These are phyloP conservation scores for Hypomecis atomaria DNA, from an alignment of 2,888 invertebrate species.

Conservation along the genomic window DNA sequence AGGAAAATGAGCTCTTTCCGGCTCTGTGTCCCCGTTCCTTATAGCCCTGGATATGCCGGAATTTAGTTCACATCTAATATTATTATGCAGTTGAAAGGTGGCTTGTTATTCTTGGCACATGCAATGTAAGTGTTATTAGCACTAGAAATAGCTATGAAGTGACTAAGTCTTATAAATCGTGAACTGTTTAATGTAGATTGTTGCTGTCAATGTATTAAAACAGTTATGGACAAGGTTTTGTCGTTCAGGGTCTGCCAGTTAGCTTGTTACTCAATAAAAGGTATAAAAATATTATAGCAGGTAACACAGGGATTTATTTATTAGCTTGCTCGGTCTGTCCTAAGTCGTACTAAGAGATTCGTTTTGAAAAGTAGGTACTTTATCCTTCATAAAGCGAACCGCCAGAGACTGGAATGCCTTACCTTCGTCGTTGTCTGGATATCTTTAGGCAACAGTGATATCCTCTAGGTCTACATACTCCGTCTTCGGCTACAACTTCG, in stretches of 20 bases:
- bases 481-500: too few species aligned
- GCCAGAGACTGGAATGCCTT: too few species aligned
- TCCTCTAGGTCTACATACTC: too few species aligned
- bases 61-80: constrained; percentile 17
- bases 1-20: too few species aligned
- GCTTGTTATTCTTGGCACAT: constrained; percentile 24
- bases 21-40: too few species aligned
- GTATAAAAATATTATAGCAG: too few species aligned
- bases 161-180: constrained; percentile 17
- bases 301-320: background rate
- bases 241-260: constrained; percentile 16
- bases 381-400: too few species aligned
- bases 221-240: constrained; percentile 10
- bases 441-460: too few species aligned
- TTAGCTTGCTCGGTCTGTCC: too few species aligned
- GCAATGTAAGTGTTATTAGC: constrained; percentile 17
- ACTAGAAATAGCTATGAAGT: constrained; percentile 14
- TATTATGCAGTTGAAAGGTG: constrained; percentile 23
- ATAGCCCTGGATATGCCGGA: background rate
- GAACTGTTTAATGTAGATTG: constrained; percentile 6
- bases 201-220: constrained; percentile 9
- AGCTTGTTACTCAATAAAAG: background rate
- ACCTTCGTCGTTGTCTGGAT: too few species aligned
- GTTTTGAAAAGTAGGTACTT: too few species aligned
- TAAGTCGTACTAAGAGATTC: too few species aligned